Evolutionary conservation across 92 coral and sea anemone genomes (phyloP), one percentile per base, ranked within the genome.

Genomic region (Muricea muricata): DNA sequence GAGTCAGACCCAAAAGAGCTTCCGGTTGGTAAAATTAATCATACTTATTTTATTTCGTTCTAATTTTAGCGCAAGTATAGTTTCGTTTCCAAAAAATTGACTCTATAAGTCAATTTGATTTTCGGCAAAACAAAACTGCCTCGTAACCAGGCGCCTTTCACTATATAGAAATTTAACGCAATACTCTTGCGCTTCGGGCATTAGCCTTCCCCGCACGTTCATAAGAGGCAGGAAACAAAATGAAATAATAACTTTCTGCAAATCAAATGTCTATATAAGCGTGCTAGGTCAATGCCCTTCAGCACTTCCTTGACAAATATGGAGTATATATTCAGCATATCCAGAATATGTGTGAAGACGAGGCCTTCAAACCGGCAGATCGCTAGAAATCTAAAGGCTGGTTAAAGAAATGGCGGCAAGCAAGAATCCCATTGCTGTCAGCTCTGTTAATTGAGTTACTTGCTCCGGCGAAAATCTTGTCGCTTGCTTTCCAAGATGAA

Each of bases 1-100:
- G 95, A 42, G 84, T 92, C 78, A 57, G 87, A 33, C 91, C 89
- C 46, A 91, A 91, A 68, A 84, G 91, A 73, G 94, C 94, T 48
- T 91, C 83, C 47, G 92, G 92, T 91, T 80, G 18, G 45, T 68
- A 7, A 68, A 33, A 7, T 33, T 68, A 57, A 57, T 60, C 17
- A 1, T 60, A 57, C 26, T 57, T 24, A 57, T 24, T 5, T 60
- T 15, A 18, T 60, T 60, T 60, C 4, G 9, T 60, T 60, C 34
- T 60, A 60, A 23, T 60, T 60, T 60, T 60, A 28, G n/a, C n/a
- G n/a, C 68, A 60, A 24, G 68, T 60, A 23, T 60, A 60, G 32
- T 60, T 60, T 60, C 34, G 68, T 60, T 60, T 60, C 34, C 1
- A 60, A 60, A 60, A 60, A 60, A 60, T 60, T 60, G 68, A 60